Evolutionary conservation across 2,888 invertebrate species (phyloP).

Genomic region (Sarcophaga carnaria): DNA sequence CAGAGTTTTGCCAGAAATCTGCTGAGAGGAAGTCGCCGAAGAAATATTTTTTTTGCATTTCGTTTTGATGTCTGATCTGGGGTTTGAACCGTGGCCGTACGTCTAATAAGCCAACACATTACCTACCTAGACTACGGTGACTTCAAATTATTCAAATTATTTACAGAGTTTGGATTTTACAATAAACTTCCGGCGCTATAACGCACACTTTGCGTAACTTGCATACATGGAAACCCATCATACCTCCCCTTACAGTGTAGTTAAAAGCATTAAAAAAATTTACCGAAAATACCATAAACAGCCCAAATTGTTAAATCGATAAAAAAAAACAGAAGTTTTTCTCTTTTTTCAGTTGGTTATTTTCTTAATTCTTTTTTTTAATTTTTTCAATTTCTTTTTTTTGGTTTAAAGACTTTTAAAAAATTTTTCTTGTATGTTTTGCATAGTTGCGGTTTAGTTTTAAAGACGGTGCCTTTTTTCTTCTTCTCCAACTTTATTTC

Average conservation of each 20-base stretch:
- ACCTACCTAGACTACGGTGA: too few species aligned
- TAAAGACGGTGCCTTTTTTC: conserved; percentile 70
- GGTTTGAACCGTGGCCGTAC: too few species aligned
- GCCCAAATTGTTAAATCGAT: conserved; percentile 66
- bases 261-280: conserved; percentile 54
- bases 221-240: conserved; percentile 2
- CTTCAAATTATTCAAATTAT: too few species aligned
- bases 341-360: neutral
- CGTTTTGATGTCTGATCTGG: too few species aligned
- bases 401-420: conserved; percentile 22
- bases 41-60: too few species aligned
- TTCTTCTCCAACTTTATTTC: conserved; percentile 56
- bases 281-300: conserved; percentile 69
- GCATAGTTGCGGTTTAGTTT: conserved; percentile 67
- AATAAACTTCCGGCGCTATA: neutral
- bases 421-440: conserved; percentile 66
- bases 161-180: neutral
- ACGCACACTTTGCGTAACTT: neutral
- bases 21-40: too few species aligned
- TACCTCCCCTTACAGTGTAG: neutral
- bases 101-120: too few species aligned
- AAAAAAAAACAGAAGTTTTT: conserved; percentile 49
- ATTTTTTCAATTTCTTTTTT: neutral
- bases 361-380: neutral
- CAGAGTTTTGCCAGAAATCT: too few species aligned